Base-by-base conservation (phyloP, 2,797 vertebrate genomes). In the Cirrhinus mrigala region DNA sequence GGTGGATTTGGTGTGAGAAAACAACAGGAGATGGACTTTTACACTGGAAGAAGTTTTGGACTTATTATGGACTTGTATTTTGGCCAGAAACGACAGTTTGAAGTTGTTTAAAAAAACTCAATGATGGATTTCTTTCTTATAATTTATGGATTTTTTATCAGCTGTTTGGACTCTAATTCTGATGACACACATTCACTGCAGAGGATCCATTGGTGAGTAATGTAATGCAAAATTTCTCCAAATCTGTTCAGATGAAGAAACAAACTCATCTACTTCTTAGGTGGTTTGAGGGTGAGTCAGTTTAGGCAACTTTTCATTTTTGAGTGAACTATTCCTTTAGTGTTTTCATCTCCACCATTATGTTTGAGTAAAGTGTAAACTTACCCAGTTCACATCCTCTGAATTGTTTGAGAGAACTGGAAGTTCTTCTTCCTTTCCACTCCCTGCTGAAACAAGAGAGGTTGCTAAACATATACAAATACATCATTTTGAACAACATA, bases 361-460 rank as follows among this genome's bases (percentile, higher is more conserved):
- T n/a, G 27, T 83, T 15, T 52, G 27, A 52, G 20, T 40, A 62
- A 68, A 69, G 16, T 56, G 37, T 58, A 58, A 15, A 40, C 82
- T 44, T 84, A 87, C 82, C 82, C 82, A 81, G n/a, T 44, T 62
- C 33, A 4, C 56, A 24, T 68, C 77, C 54, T 7, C 27, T 11
- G 50, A 52, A 44, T 37, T 20, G 11, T 69, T 8, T 15, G 48
- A 6, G 11, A 84, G 20, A 69, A 87, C 64, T 54, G 81, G 69
- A 58, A 46, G 27, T 60, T 77, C n/a, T 15, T 87, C 82, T 40
- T 74, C 69, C n/a, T 64, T 24, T 29, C 50, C 24, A 58, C 71
- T 62, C 24, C 52, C 86, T 87, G 60, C 1, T 22, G 60, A 58
- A 64, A 87, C 58, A 80, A 64, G 46, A 14, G 6, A 46, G 27